Conservation (phyloP, 2,797 vertebrate genomes). For the Eidolon dupreanum region DNA sequence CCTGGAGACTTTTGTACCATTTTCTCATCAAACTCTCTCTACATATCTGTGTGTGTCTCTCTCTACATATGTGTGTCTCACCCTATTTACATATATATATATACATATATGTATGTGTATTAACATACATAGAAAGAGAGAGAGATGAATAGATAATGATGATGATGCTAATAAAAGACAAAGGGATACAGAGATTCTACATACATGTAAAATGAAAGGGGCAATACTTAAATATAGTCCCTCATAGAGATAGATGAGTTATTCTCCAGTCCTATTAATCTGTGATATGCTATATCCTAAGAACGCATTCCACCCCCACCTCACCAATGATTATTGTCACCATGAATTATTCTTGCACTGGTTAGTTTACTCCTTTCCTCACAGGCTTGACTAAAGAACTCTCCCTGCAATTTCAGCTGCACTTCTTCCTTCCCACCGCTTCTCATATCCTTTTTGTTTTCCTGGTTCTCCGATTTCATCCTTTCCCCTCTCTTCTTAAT, state of each 20-base stretch:
- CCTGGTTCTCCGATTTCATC: slow-evolving; percentile 56
- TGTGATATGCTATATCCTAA: slow-evolving; percentile 9
- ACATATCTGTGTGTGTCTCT: too few species aligned
- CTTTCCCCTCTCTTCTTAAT: slow-evolving; percentile 39
- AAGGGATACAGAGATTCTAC: not conserved
- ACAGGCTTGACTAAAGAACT: slow-evolving; percentile 55
- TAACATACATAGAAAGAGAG: not conserved
- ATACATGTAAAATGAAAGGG: not conserved
- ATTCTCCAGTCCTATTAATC: not conserved
- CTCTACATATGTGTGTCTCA: too few species aligned
- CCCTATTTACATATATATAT: too few species aligned
- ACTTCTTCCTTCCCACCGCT: slow-evolving; percentile 48
- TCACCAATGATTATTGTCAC: slow-evolving; percentile 61
- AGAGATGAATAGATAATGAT: not conserved
- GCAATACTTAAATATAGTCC: not conserved
- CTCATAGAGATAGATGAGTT: not conserved
- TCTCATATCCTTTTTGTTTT: slow-evolving; percentile 73
- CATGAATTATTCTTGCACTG: slow-evolving; percentile 61
- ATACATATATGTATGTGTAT: too few species aligned
- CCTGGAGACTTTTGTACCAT: slow-evolving; percentile 25
- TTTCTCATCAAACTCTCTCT: not conserved
- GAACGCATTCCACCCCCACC: not conserved
- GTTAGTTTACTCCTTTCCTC: slow-evolving; percentile 50
- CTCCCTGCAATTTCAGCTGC: slow-evolving; percentile 17
- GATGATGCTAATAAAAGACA: not conserved